Percentiles rank a stretch among this genome's conserved stretches.
These are phyloP conservation scores for Dynastes tityus DNA, from an alignment of 2,888 invertebrate genomes.

Conservation along the genomic window DNA sequence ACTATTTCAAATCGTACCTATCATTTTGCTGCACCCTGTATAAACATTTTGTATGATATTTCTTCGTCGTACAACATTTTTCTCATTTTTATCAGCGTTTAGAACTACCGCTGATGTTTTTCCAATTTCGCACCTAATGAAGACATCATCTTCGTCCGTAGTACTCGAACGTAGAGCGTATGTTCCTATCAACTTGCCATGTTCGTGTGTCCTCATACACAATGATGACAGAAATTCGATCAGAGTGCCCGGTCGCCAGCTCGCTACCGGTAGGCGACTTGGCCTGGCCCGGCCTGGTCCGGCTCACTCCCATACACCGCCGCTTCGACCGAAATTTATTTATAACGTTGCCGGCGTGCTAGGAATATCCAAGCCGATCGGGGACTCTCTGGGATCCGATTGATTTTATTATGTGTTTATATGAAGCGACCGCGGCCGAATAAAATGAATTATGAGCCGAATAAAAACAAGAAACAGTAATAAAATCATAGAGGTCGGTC, in stretches of 20 bases:
- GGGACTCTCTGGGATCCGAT: slow-evolving; percentile 11
- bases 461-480: slow-evolving; percentile 16
- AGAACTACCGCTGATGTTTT: neutral
- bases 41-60: too few species aligned
- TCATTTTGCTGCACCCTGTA: too few species aligned
- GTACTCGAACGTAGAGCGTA: too few species aligned
- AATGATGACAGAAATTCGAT: neutral
- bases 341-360: slow-evolving; percentile 21
- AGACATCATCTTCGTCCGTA: neutral
- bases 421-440: slow-evolving; percentile 28
- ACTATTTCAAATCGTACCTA: too few species aligned
- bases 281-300: too few species aligned
- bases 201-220: neutral
- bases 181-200: neutral
- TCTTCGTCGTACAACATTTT: neutral
- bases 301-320: neutral
- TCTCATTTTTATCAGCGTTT: neutral
- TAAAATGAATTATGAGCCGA: slow-evolving; percentile 20
- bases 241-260: slow-evolving; percentile 1
- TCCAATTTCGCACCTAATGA: neutral
- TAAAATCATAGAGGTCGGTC: slow-evolving; percentile 13
- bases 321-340: slow-evolving; percentile 23
- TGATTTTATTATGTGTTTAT: slow-evolving; percentile 37
- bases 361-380: slow-evolving; percentile 21
- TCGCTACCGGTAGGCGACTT: neutral